These are phyloP conservation scores for Euproctis similis DNA, from an alignment of 2,888 invertebrate genomes.

Conservation along the genomic window DNA sequence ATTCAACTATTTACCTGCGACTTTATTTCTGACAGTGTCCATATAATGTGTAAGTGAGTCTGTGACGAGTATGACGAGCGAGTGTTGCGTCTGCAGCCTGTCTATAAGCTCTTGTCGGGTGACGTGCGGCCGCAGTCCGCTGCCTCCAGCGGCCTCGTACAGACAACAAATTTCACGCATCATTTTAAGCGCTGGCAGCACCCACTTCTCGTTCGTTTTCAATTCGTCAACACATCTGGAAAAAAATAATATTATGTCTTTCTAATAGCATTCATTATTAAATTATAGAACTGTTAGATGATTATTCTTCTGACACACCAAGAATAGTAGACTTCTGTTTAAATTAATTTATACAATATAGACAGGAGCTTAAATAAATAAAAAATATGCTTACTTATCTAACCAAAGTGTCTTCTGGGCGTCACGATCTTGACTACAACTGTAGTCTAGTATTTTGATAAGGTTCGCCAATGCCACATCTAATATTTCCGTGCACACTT, in stretches of 20 bases:
- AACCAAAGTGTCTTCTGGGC: slow-evolving; percentile 97
- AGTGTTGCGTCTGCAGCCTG: slow-evolving; percentile 92
- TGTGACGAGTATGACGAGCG: slow-evolving; percentile 94
- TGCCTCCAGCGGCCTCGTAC: slow-evolving; percentile 86
- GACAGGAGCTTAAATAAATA: background rate
- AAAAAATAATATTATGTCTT: background rate
- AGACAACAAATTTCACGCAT: slow-evolving; percentile 96
- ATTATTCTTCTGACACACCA: too few relatives aligned
- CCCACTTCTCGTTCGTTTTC: slow-evolving; percentile 92
- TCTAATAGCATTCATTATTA: too few relatives aligned
- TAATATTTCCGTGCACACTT: slow-evolving; percentile 97
- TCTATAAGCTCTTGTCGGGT: slow-evolving; percentile 87
- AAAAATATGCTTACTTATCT: slow-evolving; percentile 77
- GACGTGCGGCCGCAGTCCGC: slow-evolving; percentile 62
- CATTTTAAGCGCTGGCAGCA: slow-evolving; percentile 94
- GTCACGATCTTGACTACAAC: slow-evolving; percentile 97
- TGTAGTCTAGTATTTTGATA: slow-evolving; percentile 97
- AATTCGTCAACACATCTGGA: slow-evolving; percentile 91
- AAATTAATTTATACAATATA: background rate
- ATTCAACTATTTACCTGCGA: slow-evolving; percentile 33
- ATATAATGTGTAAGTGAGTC: slow-evolving; percentile 94
- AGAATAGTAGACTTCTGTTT: background rate
- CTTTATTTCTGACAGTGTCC: slow-evolving; percentile 84
- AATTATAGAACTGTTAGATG: too few relatives aligned
- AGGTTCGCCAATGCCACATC: slow-evolving; percentile 96